Base-by-base conservation (phyloP, 2,113 vertebrate species). In the Sminthopsis crassicaudata region DNA sequence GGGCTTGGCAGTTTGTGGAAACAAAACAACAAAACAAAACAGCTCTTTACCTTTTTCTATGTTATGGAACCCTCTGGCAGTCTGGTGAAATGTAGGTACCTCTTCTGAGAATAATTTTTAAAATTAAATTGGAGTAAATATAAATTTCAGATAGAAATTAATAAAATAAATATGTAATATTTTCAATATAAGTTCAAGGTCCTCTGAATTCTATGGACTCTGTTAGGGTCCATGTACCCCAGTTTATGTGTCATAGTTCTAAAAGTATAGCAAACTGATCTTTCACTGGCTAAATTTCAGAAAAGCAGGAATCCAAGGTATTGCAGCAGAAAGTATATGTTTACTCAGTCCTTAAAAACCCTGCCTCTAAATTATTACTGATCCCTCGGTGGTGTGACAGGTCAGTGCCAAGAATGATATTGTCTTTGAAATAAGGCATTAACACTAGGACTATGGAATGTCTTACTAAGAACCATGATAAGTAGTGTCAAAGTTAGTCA, bases 401-500 rank as follows among this genome's bases (percentile, higher is more conserved):
- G 53, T 10, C 16, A 24, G 27, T 0, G 23, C 46, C 16, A n/a
- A 88, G 76, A 67, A 54, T 76, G 57, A 19, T 91, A 0, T 46
- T 24, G 2, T 24, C 46, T 90, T 88, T 91, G 67, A 89, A 89
- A n/a, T 92, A 90, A 92, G 60, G 60, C 16, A 48, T n/a, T 88
- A 46, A 51, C 53, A 6, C 90, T 55, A 42, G 52, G 6, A 84
- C 26, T 51, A 54, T 46, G 23, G 27, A 8, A 26, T 51, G 46
- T 46, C 26, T 84, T 9, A 60, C 25, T 0, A 5, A 94, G 52
- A 93, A 30, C 53, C 30, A 25, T 8, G 14, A 51, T 90, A 92
- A 84, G 54, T 95, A 46, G 90, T 90, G 9, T 94, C 12, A 88
- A 60, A 90, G 50, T 5, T 24, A 89, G n/a, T 53, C 95, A 57